Percentiles rank a stretch among this genome's conserved stretches.
Conservation (phyloP, 2,888 invertebrate genomes). For the Xanthia togata region DNA sequence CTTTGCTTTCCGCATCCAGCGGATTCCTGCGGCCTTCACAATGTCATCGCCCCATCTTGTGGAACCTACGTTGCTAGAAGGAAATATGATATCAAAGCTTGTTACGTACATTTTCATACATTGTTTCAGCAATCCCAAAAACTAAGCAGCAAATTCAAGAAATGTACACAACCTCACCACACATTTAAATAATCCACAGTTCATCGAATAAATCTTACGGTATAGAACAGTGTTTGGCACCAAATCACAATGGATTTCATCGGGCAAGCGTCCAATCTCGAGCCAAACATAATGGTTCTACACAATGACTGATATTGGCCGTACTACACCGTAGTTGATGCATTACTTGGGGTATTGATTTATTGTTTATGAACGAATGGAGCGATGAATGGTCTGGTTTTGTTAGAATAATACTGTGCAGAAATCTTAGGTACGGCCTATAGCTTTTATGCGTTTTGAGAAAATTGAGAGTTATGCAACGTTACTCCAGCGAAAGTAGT, state of each 20-base stretch:
- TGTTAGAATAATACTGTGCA: background rate
- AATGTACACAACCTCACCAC: conserved; percentile 12
- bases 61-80: background rate
- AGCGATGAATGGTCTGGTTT: conserved; percentile 21
- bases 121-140: background rate
- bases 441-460: too few species aligned
- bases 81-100: background rate
- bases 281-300: conserved; percentile 26
- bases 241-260: conserved; percentile 36
- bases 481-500: background rate
- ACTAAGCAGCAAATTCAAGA: conserved; percentile 14
- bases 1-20: too few species aligned
- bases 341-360: conserved; percentile 32
- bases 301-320: conserved; percentile 38
- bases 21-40: too few species aligned
- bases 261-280: conserved; percentile 51
- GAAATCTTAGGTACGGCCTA: too few species aligned
- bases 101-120: background rate
- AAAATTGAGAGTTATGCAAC: too few species aligned
- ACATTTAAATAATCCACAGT: conserved; percentile 31
- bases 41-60: too few species aligned
- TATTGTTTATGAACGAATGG: conserved; percentile 34
- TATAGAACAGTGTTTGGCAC: conserved; percentile 33
- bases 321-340: conserved; percentile 34
- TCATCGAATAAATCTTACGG: conserved; percentile 34